These are phyloP conservation scores for Nomada fucata DNA, from an alignment of 2,888 invertebrate genomes.

Conservation along the genomic window DNA sequence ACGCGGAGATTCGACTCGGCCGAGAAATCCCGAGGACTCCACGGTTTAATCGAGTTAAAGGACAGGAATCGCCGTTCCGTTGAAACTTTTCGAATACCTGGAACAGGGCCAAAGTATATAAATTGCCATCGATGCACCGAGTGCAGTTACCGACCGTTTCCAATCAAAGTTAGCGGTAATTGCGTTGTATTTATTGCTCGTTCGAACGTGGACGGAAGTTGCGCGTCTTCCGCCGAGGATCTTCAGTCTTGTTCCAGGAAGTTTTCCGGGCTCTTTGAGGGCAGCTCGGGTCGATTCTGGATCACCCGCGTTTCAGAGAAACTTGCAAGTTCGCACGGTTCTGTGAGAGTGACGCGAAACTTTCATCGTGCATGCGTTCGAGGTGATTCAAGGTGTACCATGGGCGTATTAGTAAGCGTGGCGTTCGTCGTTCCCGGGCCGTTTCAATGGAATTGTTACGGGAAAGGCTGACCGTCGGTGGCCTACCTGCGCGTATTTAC, in stretches of 20 bases:
- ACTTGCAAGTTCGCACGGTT: neutral
- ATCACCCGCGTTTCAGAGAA: neutral
- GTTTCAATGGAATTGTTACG: slow-evolving; percentile 44
- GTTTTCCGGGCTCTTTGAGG: neutral
- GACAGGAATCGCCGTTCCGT: neutral
- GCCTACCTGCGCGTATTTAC: slow-evolving; percentile 67
- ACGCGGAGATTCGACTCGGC: slow-evolving; percentile 15
- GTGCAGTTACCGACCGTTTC: neutral
- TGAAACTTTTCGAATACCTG: neutral
- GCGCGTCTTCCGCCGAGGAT: neutral
- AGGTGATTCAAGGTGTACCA: neutral
- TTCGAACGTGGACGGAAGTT: neutral
- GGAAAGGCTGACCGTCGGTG: slow-evolving; percentile 36
- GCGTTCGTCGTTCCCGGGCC: neutral
- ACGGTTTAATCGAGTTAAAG: slow-evolving; percentile 11
- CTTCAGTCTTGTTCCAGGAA: neutral
- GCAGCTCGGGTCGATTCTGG: neutral
- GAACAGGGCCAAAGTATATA: neutral
- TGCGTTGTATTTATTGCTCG: neutral
- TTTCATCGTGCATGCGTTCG: neutral
- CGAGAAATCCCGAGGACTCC: slow-evolving; percentile 15
- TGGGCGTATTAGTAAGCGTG: neutral
- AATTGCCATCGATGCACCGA: neutral
- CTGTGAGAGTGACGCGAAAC: neutral
- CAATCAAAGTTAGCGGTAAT: neutral